Evolutionary conservation across 1,140 invertebrate genomes (phyloP), one percentile per base, ranked within the genome.

Genomic region (Agrilus planipennis): DNA sequence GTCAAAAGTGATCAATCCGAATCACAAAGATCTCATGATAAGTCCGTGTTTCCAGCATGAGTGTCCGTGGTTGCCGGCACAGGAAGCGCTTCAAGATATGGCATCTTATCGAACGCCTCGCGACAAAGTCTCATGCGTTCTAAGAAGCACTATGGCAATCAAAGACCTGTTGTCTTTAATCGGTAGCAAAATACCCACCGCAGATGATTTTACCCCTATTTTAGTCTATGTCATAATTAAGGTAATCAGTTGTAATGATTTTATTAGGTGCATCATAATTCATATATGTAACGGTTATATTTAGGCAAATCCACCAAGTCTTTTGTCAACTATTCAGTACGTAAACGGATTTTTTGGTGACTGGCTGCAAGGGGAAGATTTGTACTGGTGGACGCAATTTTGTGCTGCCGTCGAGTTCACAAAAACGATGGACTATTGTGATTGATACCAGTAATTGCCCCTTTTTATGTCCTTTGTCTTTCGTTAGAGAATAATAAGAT

Each of bases 311-410:
- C 93, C 93, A 7, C 84, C 85, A 14, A 85, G 84, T 34, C 69
- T 98, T 38, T 69, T 98, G n/a, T 97, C 92, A 1, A 98, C 91
- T 2, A 79, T 98, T 50, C 91, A 98, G 64, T 96, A 95, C 60
- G 89, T 99, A 30, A 84, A 84, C 55, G 89, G 84, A 54, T 93
- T 95, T 60, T 92, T 89, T 54, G 82, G 79, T 21, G 76, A 79
- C 46, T 75, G 81, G 43, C 69, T 96, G 11, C 72, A 75, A 47
- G 93, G 94, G 22, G 90, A 95, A 65, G 88, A 94, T 59, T 81
- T 88, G 57, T 99, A 97, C 66, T 96, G 92, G 80, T 99, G 94
- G 94, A 94, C 90, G 27, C 92, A 97, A 61, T 97, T 98, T 63
- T 88, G 84, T 49, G 86, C 91, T 0, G 90, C 91, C 7, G 85